A percentile compares a stretch with the other conserved stretches of the same genome.
Conservation (phyloP, 92 coral and sea anemone genomes). For the Palythoa grandiflora region DNA sequence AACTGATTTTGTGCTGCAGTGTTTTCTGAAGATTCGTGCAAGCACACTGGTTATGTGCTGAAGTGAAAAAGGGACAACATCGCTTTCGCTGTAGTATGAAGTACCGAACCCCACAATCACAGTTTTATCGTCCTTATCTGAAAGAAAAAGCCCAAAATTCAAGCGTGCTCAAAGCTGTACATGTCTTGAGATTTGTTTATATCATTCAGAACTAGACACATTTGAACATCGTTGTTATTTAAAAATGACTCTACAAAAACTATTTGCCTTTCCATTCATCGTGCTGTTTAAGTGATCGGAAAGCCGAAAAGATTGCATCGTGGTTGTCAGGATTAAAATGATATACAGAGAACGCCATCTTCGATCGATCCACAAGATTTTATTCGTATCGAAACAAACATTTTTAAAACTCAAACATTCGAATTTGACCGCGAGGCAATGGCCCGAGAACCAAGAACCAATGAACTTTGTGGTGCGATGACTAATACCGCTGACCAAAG, state of each 20-base stretch:
- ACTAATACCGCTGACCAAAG: conserved; percentile 34
- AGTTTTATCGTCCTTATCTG: conserved; percentile 12
- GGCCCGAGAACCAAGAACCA: conserved; percentile 40
- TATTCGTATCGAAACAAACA: not conserved
- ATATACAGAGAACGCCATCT: conserved; percentile 34
- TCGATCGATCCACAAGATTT: not conserved
- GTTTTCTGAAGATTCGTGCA: conserved; percentile 69
- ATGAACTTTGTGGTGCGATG: conserved; percentile 29
- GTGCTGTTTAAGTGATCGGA: not conserved
- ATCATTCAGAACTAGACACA: no score
- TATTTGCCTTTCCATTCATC: conserved; percentile 19
- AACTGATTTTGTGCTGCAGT: conserved; percentile 60
- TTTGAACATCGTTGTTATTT: not conserved
- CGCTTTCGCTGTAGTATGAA: conserved; percentile 12
- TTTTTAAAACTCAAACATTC: not conserved
- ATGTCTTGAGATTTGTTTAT: not conserved
- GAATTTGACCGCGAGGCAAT: conserved; percentile 55
- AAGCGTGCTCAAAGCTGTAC: no score
- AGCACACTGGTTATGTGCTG: conserved; percentile 36
- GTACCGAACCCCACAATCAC: conserved; percentile 11
- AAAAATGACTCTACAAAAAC: not conserved
- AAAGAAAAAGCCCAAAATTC: not conserved
- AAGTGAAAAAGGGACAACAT: not conserved
- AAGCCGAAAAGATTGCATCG: conserved; percentile 7
- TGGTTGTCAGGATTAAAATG: conserved; percentile 24